Evolutionary conservation across 2,888 invertebrate genomes (phyloP).

Genomic region (Odontothrips loti): DNA sequence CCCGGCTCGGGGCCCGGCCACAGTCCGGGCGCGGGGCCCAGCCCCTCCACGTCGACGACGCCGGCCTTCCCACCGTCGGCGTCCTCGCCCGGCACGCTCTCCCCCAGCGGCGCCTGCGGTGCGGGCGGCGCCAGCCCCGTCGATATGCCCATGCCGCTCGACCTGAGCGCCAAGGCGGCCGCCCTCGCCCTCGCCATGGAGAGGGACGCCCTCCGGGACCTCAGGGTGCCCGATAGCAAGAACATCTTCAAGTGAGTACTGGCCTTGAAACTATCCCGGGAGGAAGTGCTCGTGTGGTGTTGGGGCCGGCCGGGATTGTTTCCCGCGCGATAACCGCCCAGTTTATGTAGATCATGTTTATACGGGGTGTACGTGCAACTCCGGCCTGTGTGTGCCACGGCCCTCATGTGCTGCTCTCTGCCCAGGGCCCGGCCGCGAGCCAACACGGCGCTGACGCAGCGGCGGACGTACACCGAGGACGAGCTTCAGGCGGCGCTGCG

Average conservation of each 20-base stretch:
- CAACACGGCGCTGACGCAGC: conserved; percentile 49
- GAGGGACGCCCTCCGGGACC: conserved; percentile 31
- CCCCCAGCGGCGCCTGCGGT: conserved; percentile 25
- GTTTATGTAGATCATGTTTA: too few relatives aligned
- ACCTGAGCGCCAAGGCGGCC: conserved; percentile 25
- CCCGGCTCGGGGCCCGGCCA: conserved; percentile 51
- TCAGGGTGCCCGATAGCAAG: conserved; percentile 45
- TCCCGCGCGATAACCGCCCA: too few relatives aligned
- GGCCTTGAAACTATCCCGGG: not conserved
- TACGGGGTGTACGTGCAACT: too few relatives aligned
- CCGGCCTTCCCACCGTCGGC: conserved; percentile 37
- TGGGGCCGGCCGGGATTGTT: too few relatives aligned
- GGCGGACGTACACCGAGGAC: conserved; percentile 90
- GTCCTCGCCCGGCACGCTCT: conserved; percentile 32
- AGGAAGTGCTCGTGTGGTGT: too few relatives aligned
- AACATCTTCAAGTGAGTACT: conserved; percentile 67
- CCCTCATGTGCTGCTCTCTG: conserved; percentile 44
- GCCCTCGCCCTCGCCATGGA: conserved; percentile 28
- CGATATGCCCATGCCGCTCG: conserved; percentile 22
- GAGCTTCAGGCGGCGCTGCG: conserved; percentile 90
- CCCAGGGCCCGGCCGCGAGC: conserved; percentile 66
- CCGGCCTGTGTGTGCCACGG: not conserved
- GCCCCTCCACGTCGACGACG: conserved; percentile 39
- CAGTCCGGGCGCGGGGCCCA: conserved; percentile 35
- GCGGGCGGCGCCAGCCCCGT: conserved; percentile 27